Evolutionary conservation across 2,888 invertebrate species (phyloP), one percentile per base, ranked within the genome.

Genomic region (Apomyelois bistriatella): DNA sequence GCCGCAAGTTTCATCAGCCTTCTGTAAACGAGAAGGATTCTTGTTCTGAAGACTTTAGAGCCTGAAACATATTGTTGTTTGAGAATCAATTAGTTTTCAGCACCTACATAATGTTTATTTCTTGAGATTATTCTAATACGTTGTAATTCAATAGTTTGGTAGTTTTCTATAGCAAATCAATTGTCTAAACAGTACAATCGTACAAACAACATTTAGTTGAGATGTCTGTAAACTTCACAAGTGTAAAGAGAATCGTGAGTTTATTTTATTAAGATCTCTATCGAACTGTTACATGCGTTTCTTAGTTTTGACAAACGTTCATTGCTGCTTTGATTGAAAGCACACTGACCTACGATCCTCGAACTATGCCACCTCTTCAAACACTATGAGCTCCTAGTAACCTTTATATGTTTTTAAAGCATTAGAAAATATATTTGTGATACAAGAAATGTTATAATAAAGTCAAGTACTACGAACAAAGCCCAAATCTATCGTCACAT

Each of bases 81-180:
- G 22, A 12, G 13, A 65, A 67, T 68, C 60, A 66, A 66, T 70
- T 67, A 63, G 53, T 53, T 58, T 59, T 52, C 48, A 56, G 58
- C 48, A 57, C 41, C 58, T 57, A 55, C 63, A 56, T 60, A 63
- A 54, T 60, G 53, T 63, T 49, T 56, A 49, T 58, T 58, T 58
- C 61, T 61, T 58, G 30, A 32, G 2, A 3, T 22, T 22, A 22
- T 47, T 54, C 48, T 40, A 8, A n/a, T 17, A 15, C n/a, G 10
- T 10, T 48, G 10, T 16, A 7, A 7, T 5, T 17, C 17, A 36
- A 12, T 36, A 12, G 4, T 17, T 35, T 36, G 13, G 36, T 17
- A 17, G 9, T 1, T 46, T 6, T 7, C 43, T 30, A 15, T 13
- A 9, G 43, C 15, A 46, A 42, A 28, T 42, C 42, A 28, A 28